Evolutionary conservation across 2,113 vertebrate genomes (phyloP).

Genomic region (Zapus hudsonius): DNA sequence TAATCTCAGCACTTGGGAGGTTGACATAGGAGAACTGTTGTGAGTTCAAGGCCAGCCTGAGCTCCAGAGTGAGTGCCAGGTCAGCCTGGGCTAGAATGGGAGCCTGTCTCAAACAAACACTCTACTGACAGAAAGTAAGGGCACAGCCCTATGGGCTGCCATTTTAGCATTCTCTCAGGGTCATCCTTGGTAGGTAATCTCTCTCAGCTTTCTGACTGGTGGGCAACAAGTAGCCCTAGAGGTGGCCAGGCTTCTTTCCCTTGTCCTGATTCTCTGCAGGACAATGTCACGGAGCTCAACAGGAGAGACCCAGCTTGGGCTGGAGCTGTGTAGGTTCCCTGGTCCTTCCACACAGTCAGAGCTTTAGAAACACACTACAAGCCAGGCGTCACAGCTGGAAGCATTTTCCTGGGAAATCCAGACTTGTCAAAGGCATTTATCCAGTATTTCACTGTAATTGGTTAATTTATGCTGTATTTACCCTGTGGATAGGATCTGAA

Average conservation of each 20-base stretch:
- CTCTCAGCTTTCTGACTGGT: not conserved
- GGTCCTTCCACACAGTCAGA: slow-evolving; percentile 41
- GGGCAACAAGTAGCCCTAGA: not conserved
- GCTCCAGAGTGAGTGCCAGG: too few species aligned
- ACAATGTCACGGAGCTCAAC: too few species aligned
- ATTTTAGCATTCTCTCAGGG: too few species aligned
- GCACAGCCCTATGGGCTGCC: too few species aligned
- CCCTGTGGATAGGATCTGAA: slow-evolving; percentile 72
- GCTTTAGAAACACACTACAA: slow-evolving; percentile 66
- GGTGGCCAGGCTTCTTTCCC: not conserved
- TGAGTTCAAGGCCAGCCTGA: too few species aligned
- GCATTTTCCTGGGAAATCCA: slow-evolving; percentile 80
- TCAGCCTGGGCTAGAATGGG: too few species aligned
- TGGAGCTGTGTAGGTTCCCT: not conserved
- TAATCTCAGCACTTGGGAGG: too few species aligned
- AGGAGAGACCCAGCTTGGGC: not conserved
- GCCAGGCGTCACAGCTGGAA: slow-evolving; percentile 84
- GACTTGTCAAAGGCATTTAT: slow-evolving; percentile 82
- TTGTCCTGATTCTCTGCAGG: too few species aligned
- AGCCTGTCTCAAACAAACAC: too few species aligned
- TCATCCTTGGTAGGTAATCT: too few species aligned
- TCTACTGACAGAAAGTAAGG: too few species aligned
- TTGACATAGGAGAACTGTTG: too few species aligned
- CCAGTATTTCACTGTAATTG: slow-evolving; percentile 79
- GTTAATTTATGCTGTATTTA: slow-evolving; percentile 83